Conservation (phyloP, 2,888 invertebrate species). For the Cantharis flavilabris region DNA sequence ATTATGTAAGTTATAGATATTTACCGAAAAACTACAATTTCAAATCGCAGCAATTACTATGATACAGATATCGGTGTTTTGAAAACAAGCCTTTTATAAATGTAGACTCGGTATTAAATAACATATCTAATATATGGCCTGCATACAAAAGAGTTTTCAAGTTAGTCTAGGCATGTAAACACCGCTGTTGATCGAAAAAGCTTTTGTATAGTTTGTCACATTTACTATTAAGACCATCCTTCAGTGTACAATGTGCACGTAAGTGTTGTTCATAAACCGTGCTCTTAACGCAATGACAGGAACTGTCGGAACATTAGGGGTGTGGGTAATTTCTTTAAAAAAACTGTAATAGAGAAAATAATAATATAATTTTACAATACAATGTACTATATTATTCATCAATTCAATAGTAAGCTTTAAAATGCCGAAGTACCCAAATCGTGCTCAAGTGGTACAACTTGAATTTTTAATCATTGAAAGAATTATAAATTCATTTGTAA, state of each 20-base stretch:
- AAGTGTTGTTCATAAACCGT: slow-evolving; percentile 17
- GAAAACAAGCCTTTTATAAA: neutral
- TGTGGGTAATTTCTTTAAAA: neutral
- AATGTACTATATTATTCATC: neutral
- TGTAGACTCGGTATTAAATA: slow-evolving; percentile 6
- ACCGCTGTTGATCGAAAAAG: slow-evolving; percentile 8
- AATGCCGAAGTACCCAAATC: neutral
- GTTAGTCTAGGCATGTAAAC: slow-evolving; percentile 11
- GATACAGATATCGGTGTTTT: neutral
- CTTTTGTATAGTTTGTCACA: slow-evolving; percentile 16
- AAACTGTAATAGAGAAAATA: neutral
- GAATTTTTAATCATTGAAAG: neutral
- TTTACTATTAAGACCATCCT: slow-evolving; percentile 16
- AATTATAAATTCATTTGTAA: neutral
- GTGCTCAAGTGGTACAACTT: neutral
- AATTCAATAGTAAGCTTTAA: neutral
- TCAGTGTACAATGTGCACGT: slow-evolving; percentile 20
- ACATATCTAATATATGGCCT: slow-evolving; percentile 2
- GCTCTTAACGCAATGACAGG: slow-evolving; percentile 9
- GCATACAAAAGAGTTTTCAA: slow-evolving; percentile 8
- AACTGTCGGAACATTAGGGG: slow-evolving; percentile 10
- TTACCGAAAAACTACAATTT: neutral
- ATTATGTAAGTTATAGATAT: no score
- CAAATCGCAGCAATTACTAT: neutral
- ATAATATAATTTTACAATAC: neutral